These are phyloP conservation scores for Barnardius zonarius DNA, from an alignment of 2,113 vertebrate species.

Conservation along the genomic window DNA sequence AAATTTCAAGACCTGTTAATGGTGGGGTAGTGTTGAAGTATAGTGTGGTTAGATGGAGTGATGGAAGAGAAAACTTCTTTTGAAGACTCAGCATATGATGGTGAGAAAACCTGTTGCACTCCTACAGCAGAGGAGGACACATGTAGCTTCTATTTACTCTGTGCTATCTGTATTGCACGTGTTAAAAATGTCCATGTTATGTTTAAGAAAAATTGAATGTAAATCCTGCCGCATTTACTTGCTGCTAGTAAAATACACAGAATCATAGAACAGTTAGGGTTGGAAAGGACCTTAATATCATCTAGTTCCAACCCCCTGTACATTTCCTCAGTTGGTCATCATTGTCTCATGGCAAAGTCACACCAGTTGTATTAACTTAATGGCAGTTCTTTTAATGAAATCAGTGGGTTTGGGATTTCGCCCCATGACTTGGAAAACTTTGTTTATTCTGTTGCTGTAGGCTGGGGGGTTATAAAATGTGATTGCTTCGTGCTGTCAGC, in stretches of 20 bases:
- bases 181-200: background rate
- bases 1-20: background rate
- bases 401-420: background rate
- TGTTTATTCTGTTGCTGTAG: background rate
- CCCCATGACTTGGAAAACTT: background rate
- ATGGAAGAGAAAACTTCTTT: background rate
- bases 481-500: background rate
- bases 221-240: background rate
- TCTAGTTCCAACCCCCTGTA: background rate
- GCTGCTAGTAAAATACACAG: background rate
- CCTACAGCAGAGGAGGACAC: background rate
- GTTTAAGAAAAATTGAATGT: background rate
- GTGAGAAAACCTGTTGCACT: background rate
- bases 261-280: background rate
- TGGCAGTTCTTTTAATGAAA: background rate
- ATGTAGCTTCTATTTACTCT: background rate
- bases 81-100: background rate
- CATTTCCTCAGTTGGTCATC: background rate
- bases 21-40: background rate
- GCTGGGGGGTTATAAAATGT: background rate
- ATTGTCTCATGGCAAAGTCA: background rate
- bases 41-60: background rate
- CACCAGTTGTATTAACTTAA: background rate
- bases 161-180: background rate
- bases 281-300: background rate